phyloP scores from a whole-genome alignment of 2,113 vertebrate genomes.

The Accipiter virgatus region DNA sequence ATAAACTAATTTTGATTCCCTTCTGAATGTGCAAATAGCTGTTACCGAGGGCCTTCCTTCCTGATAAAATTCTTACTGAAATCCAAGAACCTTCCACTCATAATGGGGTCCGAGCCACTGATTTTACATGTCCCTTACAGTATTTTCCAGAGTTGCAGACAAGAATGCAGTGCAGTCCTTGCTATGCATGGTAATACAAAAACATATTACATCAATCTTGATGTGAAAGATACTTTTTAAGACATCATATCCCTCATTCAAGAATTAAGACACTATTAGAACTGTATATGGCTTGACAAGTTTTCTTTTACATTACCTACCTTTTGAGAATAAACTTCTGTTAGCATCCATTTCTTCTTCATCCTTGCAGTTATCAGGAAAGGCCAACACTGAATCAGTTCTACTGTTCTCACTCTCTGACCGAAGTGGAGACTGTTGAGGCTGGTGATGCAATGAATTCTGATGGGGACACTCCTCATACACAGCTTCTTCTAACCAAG shows the following conservation, averaged over 20 bases:
- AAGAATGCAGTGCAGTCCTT: not conserved
- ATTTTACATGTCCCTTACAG: not conserved
- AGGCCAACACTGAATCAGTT: not conserved
- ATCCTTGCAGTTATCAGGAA: not conserved
- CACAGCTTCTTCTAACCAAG: conserved; percentile 81
- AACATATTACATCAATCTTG: not conserved
- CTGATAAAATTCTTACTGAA: not conserved
- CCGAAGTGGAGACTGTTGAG: not conserved
- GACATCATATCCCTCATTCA: not conserved
- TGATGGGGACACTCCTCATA: conserved; percentile 68
- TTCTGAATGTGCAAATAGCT: not conserved
- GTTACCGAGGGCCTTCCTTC: not conserved
- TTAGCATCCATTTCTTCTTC: not conserved
- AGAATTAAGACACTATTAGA: not conserved
- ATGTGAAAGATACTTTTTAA: not conserved
- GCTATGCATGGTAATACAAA: not conserved
- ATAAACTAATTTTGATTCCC: not conserved
- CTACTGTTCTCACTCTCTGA: not conserved
- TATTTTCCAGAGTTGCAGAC: not conserved
- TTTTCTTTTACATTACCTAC: not conserved
- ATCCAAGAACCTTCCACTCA: not conserved
- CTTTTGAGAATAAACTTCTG: conserved; percentile 11
- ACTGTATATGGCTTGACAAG: not conserved
- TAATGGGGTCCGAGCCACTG: not conserved
- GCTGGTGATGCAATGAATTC: not conserved